These are phyloP conservation scores for Daktulosphaira vitifoliae DNA, from an alignment of 1,140 invertebrate species.

Conservation along the genomic window DNA sequence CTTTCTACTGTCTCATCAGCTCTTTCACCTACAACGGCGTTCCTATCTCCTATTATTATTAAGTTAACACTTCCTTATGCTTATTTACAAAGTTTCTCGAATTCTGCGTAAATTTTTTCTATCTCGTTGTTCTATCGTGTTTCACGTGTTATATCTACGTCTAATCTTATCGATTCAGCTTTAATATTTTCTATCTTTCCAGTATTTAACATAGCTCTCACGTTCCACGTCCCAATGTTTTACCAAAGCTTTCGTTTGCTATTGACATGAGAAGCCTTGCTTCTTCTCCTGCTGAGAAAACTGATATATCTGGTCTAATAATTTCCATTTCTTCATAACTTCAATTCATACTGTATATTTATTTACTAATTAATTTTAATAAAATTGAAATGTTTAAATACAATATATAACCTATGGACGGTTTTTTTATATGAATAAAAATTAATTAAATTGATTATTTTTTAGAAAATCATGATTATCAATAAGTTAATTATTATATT, in stretches of 20 bases:
- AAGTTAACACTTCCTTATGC: conserved; percentile 36
- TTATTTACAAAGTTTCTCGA: conserved; percentile 30
- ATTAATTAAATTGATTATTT: no score
- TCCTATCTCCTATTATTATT: conserved; percentile 39
- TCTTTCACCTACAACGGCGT: conserved; percentile 38
- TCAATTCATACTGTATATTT: background rate
- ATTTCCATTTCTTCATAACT: background rate
- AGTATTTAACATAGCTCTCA: background rate
- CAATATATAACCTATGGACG: no score
- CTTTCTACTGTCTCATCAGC: conserved; percentile 23
- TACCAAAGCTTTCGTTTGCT: background rate
- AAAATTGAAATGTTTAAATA: no score
- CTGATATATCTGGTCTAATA: background rate
- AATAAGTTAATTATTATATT: no score
- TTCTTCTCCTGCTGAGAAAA: background rate
- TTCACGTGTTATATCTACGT: background rate
- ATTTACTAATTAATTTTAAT: no score
- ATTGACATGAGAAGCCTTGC: background rate
- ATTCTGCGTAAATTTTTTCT: conserved; percentile 38
- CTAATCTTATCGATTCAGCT: background rate
- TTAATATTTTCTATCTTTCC: background rate
- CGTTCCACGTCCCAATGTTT: background rate
- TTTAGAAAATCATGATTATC: no score
- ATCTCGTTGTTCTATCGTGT: conserved; percentile 35
- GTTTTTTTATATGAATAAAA: no score